Conservation (phyloP, 2,888 invertebrate genomes). For the Drosophila heteroneura region DNA sequence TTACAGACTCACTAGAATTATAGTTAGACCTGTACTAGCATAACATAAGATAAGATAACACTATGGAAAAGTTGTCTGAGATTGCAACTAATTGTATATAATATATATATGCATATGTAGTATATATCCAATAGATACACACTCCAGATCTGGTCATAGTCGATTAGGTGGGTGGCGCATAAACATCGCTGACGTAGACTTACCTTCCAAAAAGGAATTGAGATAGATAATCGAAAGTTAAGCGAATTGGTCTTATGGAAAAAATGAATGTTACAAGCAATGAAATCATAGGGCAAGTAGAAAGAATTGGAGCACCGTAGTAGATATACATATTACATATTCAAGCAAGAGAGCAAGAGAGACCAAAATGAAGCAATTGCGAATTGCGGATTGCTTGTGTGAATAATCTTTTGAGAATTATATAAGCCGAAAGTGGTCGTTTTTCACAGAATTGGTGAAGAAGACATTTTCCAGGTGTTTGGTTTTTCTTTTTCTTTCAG, state of each 20-base stretch:
- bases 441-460: constrained; percentile 15
- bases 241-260: constrained; percentile 34
- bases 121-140: constrained; percentile 4
- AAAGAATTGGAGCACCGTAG: constrained; percentile 40
- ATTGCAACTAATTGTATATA: constrained; percentile 13
- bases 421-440: constrained; percentile 24
- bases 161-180: constrained; percentile 2
- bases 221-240: constrained; percentile 17
- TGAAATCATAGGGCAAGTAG: constrained; percentile 40
- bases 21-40: constrained; percentile 62
- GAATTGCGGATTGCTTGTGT: constrained; percentile 21
- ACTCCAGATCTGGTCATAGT: constrained; percentile 7
- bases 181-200: constrained; percentile 50
- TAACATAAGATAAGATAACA: constrained; percentile 23
- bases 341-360: constrained; percentile 46
- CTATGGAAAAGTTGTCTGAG: constrained; percentile 24
- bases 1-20: constrained; percentile 52
- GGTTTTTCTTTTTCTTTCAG: constrained; percentile 2
- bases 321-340: constrained; percentile 18
- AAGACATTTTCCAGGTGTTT: constrained; percentile 20
- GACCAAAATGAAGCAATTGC: constrained; percentile 38
- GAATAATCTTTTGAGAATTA: constrained; percentile 18
- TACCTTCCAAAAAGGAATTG: constrained; percentile 51
- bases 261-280: constrained; percentile 45
- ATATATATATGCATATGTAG: not conserved